phyloP scores from a whole-genome alignment of 37 sponge, comb jelly and placozoan species.

The Mnemiopsis leidyi region DNA sequence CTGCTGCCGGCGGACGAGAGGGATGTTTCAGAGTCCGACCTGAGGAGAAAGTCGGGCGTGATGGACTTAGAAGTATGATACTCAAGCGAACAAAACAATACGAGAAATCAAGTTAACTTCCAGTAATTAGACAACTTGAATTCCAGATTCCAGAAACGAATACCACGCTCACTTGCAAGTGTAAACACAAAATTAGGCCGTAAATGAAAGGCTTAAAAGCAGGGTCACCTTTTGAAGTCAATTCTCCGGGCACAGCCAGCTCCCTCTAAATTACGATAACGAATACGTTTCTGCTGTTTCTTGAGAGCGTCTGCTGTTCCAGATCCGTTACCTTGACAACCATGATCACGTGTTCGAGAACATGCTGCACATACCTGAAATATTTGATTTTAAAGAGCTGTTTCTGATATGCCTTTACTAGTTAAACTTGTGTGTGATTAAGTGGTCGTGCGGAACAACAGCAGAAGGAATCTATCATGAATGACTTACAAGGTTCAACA shows the following conservation, averaged over 20 bases:
- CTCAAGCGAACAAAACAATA: background rate
- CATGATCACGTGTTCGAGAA: background rate
- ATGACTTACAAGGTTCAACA: background rate
- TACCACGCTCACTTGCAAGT: too few species aligned
- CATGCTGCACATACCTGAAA: constrained; percentile 23
- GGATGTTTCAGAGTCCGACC: constrained; percentile 37
- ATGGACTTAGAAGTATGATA: background rate
- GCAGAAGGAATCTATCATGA: background rate
- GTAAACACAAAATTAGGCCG: too few species aligned
- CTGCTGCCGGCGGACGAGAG: background rate
- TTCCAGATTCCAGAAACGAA: too few species aligned
- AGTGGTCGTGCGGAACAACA: too few species aligned
- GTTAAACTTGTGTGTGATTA: too few species aligned
- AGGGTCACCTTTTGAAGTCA: background rate
- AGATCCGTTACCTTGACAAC: background rate
- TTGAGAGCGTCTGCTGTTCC: background rate
- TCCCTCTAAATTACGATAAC: background rate
- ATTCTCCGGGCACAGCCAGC: background rate
- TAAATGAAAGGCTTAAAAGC: too few species aligned
- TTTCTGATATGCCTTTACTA: too few species aligned
- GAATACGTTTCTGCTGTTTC: constrained; percentile 1
- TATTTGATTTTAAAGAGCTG: background rate
- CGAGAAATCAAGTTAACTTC: too few species aligned
- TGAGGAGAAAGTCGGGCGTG: too few species aligned
- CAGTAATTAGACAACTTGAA: too few species aligned